A percentile compares a stretch with the other conserved stretches of the same genome.
Conservation (phyloP, 2,888 invertebrate genomes). For the Arctia plantaginis region DNA sequence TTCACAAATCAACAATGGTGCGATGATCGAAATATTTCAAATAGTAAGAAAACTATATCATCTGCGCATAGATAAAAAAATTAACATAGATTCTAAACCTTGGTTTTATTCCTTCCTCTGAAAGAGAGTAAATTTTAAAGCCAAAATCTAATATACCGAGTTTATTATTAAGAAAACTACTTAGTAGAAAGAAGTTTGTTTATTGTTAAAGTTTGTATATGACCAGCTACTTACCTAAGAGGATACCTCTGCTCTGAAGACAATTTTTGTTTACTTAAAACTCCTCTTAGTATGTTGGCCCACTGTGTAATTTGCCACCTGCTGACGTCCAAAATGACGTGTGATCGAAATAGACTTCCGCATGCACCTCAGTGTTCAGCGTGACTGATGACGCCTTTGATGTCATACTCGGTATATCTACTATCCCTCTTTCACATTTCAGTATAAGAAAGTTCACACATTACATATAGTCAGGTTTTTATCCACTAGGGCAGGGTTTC, state of each 20-base stretch:
- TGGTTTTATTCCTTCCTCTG: no score
- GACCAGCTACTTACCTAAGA: not conserved
- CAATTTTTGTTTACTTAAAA: not conserved
- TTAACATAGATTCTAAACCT: no score
- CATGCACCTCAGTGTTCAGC: constrained; percentile 56
- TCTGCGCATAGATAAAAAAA: no score
- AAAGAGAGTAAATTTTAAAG: no score
- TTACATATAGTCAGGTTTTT: not conserved
- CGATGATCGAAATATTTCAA: no score
- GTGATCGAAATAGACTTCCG: constrained; percentile 78
- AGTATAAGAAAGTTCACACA: not conserved
- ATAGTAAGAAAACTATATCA: no score
- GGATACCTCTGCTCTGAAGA: not conserved
- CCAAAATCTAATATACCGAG: no score
- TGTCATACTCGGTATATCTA: constrained; percentile 18
- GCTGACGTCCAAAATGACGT: constrained; percentile 62
- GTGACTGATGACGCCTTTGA: constrained; percentile 38
- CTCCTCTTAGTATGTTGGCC: not conserved
- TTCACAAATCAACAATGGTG: no score
- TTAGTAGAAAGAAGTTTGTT: no score
- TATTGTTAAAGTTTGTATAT: no score
- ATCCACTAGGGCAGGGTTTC: not conserved
- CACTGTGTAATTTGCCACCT: constrained; percentile 68
- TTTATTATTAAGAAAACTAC: no score
- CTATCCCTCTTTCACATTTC: not conserved